Conservation (phyloP, 2,113 vertebrate species). For the Okapia johnstoni region DNA sequence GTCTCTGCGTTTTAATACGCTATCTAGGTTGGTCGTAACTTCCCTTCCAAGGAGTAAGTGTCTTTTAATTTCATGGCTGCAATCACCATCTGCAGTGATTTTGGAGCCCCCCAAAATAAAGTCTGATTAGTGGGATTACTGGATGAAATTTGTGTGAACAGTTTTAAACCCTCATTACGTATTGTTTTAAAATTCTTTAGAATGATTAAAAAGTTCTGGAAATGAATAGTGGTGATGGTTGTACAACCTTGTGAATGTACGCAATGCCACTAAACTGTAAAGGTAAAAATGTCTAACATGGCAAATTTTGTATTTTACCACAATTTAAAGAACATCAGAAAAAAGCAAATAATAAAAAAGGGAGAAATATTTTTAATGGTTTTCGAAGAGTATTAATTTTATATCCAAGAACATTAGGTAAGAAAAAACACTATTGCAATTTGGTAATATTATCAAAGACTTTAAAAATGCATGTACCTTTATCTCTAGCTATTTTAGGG, state of each 20-base stretch:
- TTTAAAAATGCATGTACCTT: not conserved
- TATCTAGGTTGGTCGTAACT: too few relatives aligned
- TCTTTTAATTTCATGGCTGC: too few relatives aligned
- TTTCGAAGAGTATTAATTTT: slow-evolving; percentile 6
- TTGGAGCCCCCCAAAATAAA: too few relatives aligned
- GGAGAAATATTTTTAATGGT: not conserved
- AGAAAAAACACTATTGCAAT: not conserved
- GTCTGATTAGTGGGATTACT: not conserved
- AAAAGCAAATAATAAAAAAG: not conserved
- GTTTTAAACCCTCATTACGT: not conserved
- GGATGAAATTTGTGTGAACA: not conserved
- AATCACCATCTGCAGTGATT: too few relatives aligned
- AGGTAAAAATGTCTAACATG: not conserved
- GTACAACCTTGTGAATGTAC: not conserved
- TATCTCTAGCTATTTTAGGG: not conserved
- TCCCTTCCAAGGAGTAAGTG: too few relatives aligned
- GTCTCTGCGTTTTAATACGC: too few relatives aligned
- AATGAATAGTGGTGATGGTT: not conserved
- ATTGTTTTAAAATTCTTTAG: not conserved
- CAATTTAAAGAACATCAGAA: not conserved
- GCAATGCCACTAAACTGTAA: not conserved
- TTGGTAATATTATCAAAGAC: not conserved
- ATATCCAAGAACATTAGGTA: not conserved
- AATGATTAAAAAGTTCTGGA: not conserved
- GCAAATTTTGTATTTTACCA: not conserved